phyloP scores from a whole-genome alignment of 2,113 vertebrate genomes.

The Tachysurus vachellii region DNA sequence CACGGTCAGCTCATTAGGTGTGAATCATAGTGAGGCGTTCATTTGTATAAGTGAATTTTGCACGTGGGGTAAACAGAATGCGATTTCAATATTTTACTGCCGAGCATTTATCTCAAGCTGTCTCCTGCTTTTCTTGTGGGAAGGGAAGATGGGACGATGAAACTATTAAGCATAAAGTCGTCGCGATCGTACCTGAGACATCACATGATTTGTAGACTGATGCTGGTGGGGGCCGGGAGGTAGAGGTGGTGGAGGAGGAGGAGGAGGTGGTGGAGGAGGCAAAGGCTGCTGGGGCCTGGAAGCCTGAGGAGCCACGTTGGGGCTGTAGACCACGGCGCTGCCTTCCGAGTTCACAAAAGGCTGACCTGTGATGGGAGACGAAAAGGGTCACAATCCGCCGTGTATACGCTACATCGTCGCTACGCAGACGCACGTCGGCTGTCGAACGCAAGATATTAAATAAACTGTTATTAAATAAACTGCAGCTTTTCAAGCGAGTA shows the following conservation, averaged over 20 bases:
- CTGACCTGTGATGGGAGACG: conserved; percentile 71
- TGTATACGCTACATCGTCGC: neutral
- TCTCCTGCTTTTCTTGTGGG: neutral
- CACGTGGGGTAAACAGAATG: neutral
- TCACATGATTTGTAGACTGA: conserved; percentile 78
- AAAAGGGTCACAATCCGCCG: neutral
- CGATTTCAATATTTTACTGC: neutral
- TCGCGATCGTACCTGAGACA: conserved; percentile 76
- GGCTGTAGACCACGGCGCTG: conserved; percentile 83
- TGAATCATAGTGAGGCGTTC: neutral
- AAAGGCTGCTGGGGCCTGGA: conserved; percentile 73
- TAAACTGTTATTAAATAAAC: neutral
- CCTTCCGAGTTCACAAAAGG: conserved; percentile 86
- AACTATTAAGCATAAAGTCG: neutral
- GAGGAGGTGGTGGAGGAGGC: conserved; percentile 66
- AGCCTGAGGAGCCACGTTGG: conserved; percentile 69
- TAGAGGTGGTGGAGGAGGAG: conserved; percentile 41
- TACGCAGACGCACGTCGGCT: neutral
- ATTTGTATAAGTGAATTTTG: neutral
- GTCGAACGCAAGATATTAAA: no score
- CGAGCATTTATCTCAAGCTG: neutral
- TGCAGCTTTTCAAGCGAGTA: no score
- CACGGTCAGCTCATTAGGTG: conserved; percentile 1
- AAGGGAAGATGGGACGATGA: neutral
- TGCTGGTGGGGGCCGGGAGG: conserved; percentile 68